These are phyloP conservation scores for Sminthurinus signatus DNA, from an alignment of 1,140 invertebrate genomes.

Conservation along the genomic window DNA sequence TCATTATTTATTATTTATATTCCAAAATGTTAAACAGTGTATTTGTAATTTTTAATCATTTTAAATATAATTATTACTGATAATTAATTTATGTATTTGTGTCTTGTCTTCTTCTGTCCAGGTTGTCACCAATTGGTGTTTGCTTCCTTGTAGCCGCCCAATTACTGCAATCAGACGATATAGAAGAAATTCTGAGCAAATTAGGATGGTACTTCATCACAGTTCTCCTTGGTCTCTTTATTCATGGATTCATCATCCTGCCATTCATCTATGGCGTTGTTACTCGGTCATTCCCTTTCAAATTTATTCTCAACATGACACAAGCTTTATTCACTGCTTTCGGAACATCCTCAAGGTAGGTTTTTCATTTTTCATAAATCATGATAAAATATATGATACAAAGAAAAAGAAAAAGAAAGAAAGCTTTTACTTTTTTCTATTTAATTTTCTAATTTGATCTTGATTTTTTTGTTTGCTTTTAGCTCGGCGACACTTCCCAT, in stretches of 20 bases:
- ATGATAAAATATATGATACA: no score
- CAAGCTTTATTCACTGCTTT: slow-evolving; percentile 86
- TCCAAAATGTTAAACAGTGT: background rate
- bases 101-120: slow-evolving; percentile 47
- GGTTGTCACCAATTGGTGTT: slow-evolving; percentile 87
- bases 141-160: slow-evolving; percentile 84
- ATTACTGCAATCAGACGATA: slow-evolving; percentile 78
- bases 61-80: background rate
- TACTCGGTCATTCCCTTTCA: slow-evolving; percentile 71
- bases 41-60: background rate
- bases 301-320: slow-evolving; percentile 71
- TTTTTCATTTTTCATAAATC: no score
- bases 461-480: background rate
- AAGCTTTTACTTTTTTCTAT: no score
- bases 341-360: slow-evolving; percentile 82
- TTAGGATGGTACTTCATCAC: slow-evolving; percentile 87
- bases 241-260: slow-evolving; percentile 83
- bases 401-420: no score
- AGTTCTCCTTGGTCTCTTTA: slow-evolving; percentile 75
- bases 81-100: background rate
- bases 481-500: slow-evolving; percentile 87
- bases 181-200: slow-evolving; percentile 70
- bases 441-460: no score
- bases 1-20: background rate
- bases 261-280: slow-evolving; percentile 73